These are phyloP conservation scores for Drosophila varians DNA, from an alignment of 1,140 invertebrate species.

Conservation along the genomic window DNA sequence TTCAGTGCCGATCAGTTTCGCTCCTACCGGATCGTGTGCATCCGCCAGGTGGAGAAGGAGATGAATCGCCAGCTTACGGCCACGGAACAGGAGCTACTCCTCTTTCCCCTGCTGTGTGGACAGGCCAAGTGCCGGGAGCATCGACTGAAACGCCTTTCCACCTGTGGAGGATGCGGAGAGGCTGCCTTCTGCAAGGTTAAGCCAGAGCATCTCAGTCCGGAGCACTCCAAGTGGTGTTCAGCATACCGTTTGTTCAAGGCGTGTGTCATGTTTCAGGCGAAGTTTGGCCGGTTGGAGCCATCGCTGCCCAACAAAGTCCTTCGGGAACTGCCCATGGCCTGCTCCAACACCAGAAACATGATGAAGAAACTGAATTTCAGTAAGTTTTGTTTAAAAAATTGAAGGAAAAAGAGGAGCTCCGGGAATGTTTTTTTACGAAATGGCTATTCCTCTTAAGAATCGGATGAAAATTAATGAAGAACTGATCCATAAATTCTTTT, in stretches of 20 bases:
- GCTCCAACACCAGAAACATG: slow-evolving; percentile 60
- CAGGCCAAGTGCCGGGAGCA: slow-evolving; percentile 84
- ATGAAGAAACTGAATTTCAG: slow-evolving; percentile 60
- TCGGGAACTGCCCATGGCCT: slow-evolving; percentile 62
- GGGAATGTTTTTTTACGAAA: no score
- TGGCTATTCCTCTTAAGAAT: neutral
- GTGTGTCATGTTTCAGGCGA: slow-evolving; percentile 84
- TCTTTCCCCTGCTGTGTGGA: slow-evolving; percentile 87
- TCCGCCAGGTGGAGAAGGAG: slow-evolving; percentile 85
- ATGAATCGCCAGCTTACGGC: slow-evolving; percentile 86
- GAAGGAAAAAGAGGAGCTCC: no score
- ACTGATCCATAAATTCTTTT: neutral
- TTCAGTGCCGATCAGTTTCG: slow-evolving; percentile 86
- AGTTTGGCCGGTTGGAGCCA: slow-evolving; percentile 85
- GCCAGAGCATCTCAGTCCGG: slow-evolving; percentile 83
- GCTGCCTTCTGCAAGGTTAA: slow-evolving; percentile 85
- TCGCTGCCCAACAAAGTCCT: slow-evolving; percentile 85
- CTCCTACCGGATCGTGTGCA: slow-evolving; percentile 86
- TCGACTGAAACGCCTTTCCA: slow-evolving; percentile 83
- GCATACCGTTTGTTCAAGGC: slow-evolving; percentile 85
- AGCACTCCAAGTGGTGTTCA: slow-evolving; percentile 85
- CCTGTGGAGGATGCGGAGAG: slow-evolving; percentile 86
- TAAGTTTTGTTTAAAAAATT: neutral
- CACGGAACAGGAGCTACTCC: slow-evolving; percentile 88
- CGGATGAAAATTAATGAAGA: neutral